Conservation (phyloP, 1,140 invertebrate genomes). For the Chymomyza costata region DNA sequence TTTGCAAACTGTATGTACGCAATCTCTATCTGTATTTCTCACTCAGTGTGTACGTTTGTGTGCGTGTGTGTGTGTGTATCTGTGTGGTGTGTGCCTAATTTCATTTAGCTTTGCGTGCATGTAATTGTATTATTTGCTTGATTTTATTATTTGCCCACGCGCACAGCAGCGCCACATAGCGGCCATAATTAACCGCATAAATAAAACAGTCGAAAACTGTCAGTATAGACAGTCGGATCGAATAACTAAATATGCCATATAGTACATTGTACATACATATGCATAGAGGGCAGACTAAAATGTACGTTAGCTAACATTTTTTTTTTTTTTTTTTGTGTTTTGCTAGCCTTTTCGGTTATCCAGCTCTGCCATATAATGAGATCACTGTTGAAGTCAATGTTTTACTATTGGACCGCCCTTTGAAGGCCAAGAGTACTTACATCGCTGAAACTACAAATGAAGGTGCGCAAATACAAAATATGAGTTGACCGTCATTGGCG, state of each 20-base stretch:
- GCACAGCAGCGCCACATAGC: constrained; percentile 2
- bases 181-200: constrained; percentile 68
- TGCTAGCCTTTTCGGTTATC: constrained; percentile 18
- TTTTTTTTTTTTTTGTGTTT: constrained; percentile 1
- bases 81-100: constrained; percentile 41
- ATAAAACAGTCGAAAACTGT: constrained; percentile 59
- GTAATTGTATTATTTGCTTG: constrained; percentile 70
- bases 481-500: too few relatives aligned
- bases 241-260: constrained; percentile 35
- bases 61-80: constrained; percentile 1
- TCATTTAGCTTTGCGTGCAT: constrained; percentile 66
- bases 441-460: too few relatives aligned
- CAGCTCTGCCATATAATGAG: too few relatives aligned
- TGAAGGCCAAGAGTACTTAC: too few relatives aligned
- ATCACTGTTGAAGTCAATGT: too few relatives aligned
- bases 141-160: constrained; percentile 59
- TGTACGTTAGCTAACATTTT: constrained; percentile 12
- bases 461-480: too few relatives aligned
- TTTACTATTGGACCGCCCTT: too few relatives aligned
- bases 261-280: constrained; percentile 11
- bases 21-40: not conserved
- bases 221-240: constrained; percentile 9
- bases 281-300: constrained; percentile 18
- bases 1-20: constrained; percentile 48
- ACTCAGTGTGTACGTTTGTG: constrained; percentile 10